These are phyloP conservation scores for Plebejus melissa DNA, from an alignment of 2,888 invertebrate genomes.

Conservation along the genomic window DNA sequence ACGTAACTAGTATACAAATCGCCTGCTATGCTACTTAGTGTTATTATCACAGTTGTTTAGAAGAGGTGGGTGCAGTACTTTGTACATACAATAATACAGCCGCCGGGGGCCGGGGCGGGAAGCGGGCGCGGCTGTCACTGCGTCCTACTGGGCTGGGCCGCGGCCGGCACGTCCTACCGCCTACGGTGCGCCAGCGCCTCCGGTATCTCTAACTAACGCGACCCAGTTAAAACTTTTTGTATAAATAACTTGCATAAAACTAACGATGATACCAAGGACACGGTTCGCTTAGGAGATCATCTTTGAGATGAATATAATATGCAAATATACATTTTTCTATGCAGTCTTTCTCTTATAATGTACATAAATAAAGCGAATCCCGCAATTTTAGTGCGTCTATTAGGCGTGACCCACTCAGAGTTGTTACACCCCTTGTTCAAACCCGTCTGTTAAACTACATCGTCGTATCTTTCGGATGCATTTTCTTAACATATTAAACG, in stretches of 20 bases:
- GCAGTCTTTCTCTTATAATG: conserved; percentile 76
- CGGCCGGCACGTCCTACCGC: conserved; percentile 40
- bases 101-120: conserved; percentile 45
- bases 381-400: conserved; percentile 50
- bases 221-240: conserved; percentile 45
- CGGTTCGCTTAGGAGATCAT: conserved; percentile 60
- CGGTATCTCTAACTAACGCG: conserved; percentile 31
- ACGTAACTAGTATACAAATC: conserved; percentile 78
- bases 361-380: conserved; percentile 71
- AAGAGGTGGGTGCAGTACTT: conserved; percentile 80
- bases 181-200: conserved; percentile 38
- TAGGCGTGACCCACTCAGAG: conserved; percentile 66
- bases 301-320: conserved; percentile 69
- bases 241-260: conserved; percentile 47
- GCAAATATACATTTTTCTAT: conserved; percentile 58
- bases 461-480: conserved; percentile 57
- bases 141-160: conserved; percentile 52
- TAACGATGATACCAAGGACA: conserved; percentile 48
- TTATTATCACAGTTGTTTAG: conserved; percentile 80
- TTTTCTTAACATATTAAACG: conserved; percentile 49
- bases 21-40: conserved; percentile 80
- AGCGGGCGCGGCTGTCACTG: conserved; percentile 45
- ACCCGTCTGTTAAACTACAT: conserved; percentile 54
- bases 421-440: conserved; percentile 61
- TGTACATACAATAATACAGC: conserved; percentile 72